A percentile compares a stretch with the other conserved stretches of the same genome.
Conservation (phyloP, 2,113 vertebrate genomes). For the Meleagris gallopavo region DNA sequence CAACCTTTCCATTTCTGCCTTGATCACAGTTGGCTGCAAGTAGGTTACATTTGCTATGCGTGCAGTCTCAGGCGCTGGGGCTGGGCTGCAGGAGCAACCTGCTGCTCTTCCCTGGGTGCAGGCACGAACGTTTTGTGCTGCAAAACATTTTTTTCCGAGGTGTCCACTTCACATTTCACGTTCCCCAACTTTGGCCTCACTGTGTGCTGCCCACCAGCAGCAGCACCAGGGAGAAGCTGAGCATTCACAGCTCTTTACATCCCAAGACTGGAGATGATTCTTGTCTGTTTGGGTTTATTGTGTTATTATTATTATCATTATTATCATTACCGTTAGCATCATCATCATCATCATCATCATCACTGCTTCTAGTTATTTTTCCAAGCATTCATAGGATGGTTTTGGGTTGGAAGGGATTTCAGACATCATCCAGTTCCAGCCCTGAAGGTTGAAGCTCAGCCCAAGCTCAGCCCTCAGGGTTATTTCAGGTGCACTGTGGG, state of each 20-base stretch:
- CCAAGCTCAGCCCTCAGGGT: background rate
- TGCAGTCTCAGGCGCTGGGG: background rate
- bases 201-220: constrained; percentile 10
- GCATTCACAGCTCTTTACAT: background rate
- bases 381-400: background rate
- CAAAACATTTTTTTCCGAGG: background rate
- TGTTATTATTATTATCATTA: background rate
- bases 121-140: background rate
- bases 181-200: background rate
- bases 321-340: background rate
- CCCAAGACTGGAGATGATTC: background rate
- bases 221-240: background rate
- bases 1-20: background rate
- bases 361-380: background rate
- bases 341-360: too few relatives aligned
- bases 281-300: background rate
- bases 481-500: background rate
- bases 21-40: background rate
- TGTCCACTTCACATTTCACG: background rate
- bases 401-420: too few relatives aligned
- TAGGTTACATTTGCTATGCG: background rate
- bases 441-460: too few relatives aligned
- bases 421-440: too few relatives aligned
- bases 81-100: background rate
- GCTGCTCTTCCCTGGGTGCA: background rate